Conservation (phyloP, 2,888 invertebrate genomes). For the Serrognathus titanus region DNA sequence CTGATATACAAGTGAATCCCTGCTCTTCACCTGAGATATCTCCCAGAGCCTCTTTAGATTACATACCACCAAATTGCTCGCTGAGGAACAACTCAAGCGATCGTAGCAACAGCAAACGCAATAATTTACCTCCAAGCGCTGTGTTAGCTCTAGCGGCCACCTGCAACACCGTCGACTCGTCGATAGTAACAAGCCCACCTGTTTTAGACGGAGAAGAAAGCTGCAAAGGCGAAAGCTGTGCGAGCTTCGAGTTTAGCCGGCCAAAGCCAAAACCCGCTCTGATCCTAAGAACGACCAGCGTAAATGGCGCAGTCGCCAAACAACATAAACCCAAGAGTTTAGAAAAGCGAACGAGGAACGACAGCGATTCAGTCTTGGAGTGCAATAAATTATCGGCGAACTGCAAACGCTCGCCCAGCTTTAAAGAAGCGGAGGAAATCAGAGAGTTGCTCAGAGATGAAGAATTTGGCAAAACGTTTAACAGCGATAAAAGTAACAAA, state of each 20-base stretch:
- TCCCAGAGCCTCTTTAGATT: conserved; percentile 51
- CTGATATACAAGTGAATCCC: conserved; percentile 58
- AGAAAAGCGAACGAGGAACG: conserved; percentile 43
- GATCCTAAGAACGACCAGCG: conserved; percentile 39
- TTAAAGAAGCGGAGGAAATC: conserved; percentile 49
- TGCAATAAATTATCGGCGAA: conserved; percentile 46
- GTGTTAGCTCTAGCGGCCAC: conserved; percentile 52
- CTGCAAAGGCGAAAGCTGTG: conserved; percentile 61
- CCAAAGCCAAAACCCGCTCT: conserved; percentile 39
- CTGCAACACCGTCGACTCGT: conserved; percentile 50
- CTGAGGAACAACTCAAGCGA: conserved; percentile 42
- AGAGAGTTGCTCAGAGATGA: conserved; percentile 39
- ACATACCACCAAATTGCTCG: conserved; percentile 52
- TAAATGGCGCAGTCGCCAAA: conserved; percentile 30
- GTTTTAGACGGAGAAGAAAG: conserved; percentile 63
- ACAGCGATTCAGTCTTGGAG: conserved; percentile 46
- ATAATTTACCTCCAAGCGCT: conserved; percentile 56
- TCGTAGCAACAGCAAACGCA: conserved; percentile 35
- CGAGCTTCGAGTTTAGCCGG: conserved; percentile 61
- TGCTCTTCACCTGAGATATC: conserved; percentile 48
- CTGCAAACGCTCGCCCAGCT: conserved; percentile 48
- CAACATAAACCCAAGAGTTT: conserved; percentile 38
- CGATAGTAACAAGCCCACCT: conserved; percentile 52
- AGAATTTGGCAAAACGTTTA: conserved; percentile 54
- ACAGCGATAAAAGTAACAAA: conserved; percentile 57